Evolutionary conservation across 2,113 vertebrate genomes (phyloP).

Genomic region (Phylloscopus trochilus): DNA sequence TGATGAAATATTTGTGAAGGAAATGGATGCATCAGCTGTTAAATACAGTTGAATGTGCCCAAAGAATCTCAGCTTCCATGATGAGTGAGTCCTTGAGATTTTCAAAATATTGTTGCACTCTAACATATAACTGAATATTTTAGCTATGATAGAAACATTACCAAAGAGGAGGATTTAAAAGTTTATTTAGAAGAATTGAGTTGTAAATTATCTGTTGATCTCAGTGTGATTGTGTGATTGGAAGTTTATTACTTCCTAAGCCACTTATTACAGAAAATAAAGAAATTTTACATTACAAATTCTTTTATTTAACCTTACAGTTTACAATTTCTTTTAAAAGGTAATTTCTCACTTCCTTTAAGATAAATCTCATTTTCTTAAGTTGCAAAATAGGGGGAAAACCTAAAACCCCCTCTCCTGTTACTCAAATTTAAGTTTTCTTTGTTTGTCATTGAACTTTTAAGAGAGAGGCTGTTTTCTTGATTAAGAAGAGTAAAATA

Average conservation of each 20-base stretch:
- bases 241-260: background rate
- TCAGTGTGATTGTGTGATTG: accelerated
- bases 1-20: background rate
- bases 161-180: background rate
- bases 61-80: background rate
- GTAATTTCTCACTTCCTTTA: background rate
- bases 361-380: background rate
- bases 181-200: background rate
- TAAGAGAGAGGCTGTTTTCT: background rate
- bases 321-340: background rate
- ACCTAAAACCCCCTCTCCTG: accelerated
- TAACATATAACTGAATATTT: background rate
- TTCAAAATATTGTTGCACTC: background rate
- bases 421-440: background rate
- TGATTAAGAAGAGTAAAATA: background rate
- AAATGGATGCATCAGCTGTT: background rate
- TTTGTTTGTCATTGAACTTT: background rate
- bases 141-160: background rate
- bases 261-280: background rate
- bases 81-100: background rate
- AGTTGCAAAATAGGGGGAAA: background rate
- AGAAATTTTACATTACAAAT: background rate
- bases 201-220: background rate
- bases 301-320: background rate
- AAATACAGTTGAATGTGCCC: background rate